These are phyloP conservation scores for Pelecanus crispus DNA, from an alignment of 2,113 vertebrate genomes.

Conservation along the genomic window DNA sequence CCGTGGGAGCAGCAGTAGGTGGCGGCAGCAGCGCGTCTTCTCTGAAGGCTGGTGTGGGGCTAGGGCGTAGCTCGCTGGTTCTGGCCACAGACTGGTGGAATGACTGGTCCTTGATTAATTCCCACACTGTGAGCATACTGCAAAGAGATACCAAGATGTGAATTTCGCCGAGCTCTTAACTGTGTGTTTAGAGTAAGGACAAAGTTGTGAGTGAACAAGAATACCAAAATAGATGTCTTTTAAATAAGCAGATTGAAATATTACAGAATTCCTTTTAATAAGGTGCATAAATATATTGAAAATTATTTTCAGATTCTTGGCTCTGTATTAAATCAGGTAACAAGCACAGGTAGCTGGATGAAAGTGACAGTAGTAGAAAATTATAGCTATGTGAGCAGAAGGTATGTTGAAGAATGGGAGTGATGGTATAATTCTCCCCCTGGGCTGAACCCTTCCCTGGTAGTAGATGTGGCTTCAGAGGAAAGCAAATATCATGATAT, in stretches of 20 bases:
- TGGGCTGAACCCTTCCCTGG: background rate
- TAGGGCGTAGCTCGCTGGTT: accelerated
- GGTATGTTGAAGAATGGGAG: background rate
- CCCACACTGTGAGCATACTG: background rate
- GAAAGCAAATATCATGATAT: background rate
- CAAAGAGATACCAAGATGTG: background rate
- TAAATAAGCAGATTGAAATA: background rate
- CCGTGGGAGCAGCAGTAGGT: background rate
- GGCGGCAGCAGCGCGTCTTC: background rate
- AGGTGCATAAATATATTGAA: background rate
- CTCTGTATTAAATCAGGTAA: background rate
- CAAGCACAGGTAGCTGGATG: background rate
- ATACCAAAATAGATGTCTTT: background rate
- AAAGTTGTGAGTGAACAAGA: background rate
- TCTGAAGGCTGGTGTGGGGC: background rate
- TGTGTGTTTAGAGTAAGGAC: background rate
- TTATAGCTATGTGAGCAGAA: background rate
- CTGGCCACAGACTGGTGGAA: background rate
- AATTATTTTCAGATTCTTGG: background rate
- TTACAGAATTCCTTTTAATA: background rate
- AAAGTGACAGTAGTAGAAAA: background rate
- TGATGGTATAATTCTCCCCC: background rate
- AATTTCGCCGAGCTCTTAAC: background rate
- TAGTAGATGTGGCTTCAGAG: background rate
- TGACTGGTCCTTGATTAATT: background rate